A percentile compares a stretch with the other conserved stretches of the same genome.
Conservation (phyloP, 35 echinoderm and acorn worm genomes). For the Apostichopus japonicus region DNA sequence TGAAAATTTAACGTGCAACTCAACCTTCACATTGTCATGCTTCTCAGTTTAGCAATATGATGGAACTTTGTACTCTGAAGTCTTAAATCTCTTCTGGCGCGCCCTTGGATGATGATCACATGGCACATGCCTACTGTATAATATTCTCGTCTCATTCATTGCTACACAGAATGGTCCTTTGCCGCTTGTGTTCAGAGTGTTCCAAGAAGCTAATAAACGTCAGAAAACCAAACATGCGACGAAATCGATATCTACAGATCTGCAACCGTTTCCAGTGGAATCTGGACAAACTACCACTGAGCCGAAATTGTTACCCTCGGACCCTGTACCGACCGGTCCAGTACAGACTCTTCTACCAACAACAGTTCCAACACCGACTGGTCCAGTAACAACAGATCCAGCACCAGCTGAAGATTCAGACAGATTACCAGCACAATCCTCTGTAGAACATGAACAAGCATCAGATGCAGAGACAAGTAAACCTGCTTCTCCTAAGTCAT, state of each 20-base stretch:
- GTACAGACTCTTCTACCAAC: neutral
- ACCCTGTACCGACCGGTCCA: neutral
- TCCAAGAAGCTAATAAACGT: neutral
- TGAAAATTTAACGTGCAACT: no score
- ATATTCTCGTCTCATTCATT: neutral
- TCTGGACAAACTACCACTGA: neutral
- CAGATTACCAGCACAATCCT: neutral
- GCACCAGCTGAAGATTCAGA: neutral
- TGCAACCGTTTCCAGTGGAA: neutral
- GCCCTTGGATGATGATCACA: no score
- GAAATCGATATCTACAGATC: neutral
- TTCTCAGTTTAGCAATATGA: no score
- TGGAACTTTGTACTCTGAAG: no score
- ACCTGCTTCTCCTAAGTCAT: neutral
- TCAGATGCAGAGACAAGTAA: neutral
- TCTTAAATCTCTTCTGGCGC: no score
- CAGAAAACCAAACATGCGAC: neutral
- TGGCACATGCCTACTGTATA: no score
- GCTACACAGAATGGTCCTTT: neutral
- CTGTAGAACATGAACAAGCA: neutral
- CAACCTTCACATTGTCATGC: no score
- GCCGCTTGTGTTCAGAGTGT: neutral
- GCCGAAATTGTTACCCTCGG: neutral
- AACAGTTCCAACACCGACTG: neutral
- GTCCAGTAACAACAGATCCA: no score